Evolutionary conservation across 2,113 vertebrate genomes (phyloP).

Genomic region (Toxotes jaculatrix): DNA sequence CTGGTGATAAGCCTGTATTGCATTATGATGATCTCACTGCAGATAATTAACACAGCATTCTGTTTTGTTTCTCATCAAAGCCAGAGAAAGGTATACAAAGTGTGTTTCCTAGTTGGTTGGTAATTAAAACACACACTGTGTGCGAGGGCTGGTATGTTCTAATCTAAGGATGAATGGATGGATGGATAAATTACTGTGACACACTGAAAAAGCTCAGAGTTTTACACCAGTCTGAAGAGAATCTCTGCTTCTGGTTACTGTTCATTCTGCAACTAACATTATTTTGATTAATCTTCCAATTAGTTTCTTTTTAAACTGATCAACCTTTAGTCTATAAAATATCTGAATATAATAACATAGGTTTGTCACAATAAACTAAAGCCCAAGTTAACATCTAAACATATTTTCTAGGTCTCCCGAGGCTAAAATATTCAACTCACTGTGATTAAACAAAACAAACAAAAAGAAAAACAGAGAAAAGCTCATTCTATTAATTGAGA

Average conservation of each 20-base stretch:
- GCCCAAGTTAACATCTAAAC: not conserved
- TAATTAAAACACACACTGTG: not conserved
- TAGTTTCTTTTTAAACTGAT: not conserved
- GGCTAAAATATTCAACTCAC: not conserved
- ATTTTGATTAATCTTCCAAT: not conserved
- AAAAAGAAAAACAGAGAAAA: not conserved
- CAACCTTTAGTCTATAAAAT: not conserved
- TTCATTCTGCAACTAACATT: not conserved
- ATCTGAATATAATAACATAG: not conserved
- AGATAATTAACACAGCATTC: not conserved
- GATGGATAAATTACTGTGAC: slow-evolving; percentile 38
- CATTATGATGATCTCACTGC: not conserved
- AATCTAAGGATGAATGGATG: slow-evolving; percentile 28
- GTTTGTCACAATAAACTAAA: not conserved
- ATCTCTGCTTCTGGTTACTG: not conserved
- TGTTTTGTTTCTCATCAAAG: not conserved
- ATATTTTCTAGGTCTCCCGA: not conserved
- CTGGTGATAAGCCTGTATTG: slow-evolving; percentile 29
- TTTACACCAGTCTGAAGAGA: not conserved
- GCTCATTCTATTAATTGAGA: not conserved
- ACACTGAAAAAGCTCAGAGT: not conserved
- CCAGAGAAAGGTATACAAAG: not conserved
- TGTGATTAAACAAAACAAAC: not conserved
- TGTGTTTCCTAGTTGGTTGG: not conserved
- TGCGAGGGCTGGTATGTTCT: not conserved